Evolutionary conservation across 2,797 vertebrate genomes (phyloP).

Genomic region (Coccyzus lansbergi): DNA sequence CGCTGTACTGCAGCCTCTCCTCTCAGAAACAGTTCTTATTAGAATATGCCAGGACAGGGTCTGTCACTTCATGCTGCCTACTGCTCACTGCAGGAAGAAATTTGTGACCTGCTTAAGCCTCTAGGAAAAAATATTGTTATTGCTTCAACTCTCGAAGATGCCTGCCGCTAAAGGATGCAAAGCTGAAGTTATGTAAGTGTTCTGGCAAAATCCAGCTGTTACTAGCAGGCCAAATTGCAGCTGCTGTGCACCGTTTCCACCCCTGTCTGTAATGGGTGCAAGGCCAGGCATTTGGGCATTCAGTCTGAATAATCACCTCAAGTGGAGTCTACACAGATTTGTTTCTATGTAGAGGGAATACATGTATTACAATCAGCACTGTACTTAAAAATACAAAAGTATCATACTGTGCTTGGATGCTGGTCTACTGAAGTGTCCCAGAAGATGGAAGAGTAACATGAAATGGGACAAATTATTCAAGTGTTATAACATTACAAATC

Average conservation of each 20-base stretch:
- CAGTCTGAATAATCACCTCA: background rate
- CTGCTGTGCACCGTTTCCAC: background rate
- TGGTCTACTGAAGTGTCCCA: background rate
- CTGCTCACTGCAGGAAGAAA: slow-evolving; percentile 6
- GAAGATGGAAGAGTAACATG: background rate
- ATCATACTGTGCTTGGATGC: background rate
- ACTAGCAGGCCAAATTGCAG: background rate
- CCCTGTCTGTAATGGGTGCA: background rate
- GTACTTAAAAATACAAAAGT: background rate
- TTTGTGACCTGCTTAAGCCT: background rate
- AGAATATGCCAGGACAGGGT: background rate
- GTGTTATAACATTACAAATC: background rate
- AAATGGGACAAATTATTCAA: background rate
- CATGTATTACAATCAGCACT: background rate
- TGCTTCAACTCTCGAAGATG: background rate
- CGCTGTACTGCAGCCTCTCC: background rate
- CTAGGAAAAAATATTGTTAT: background rate
- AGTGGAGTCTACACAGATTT: background rate
- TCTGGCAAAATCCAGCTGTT: slow-evolving; percentile 32
- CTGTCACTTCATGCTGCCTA: background rate
- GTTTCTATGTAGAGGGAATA: background rate
- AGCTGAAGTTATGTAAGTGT: slow-evolving; percentile 34
- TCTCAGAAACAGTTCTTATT: background rate
- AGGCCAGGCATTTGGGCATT: background rate
- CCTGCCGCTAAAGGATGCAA: background rate